Conservation (phyloP, 2,113 vertebrate species). For the Colossoma macropomum region DNA sequence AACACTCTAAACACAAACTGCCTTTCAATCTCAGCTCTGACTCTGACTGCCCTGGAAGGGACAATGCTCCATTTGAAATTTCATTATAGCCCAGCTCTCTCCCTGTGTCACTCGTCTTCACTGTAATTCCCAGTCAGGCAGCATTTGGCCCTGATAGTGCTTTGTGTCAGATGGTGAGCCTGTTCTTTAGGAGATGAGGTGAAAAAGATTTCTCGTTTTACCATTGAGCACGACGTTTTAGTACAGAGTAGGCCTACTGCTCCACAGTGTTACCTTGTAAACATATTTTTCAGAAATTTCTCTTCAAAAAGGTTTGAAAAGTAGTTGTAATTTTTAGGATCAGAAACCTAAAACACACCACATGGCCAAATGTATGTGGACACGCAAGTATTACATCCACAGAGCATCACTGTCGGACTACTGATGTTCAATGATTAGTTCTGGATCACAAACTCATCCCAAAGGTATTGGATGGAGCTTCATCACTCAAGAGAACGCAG, state of each 20-base stretch:
- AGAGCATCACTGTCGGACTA: too few species aligned
- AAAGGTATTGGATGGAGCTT: too few species aligned
- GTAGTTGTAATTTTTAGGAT: not conserved
- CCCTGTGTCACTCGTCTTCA: slow-evolving; percentile 33
- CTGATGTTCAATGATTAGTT: too few species aligned
- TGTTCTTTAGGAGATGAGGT: slow-evolving; percentile 31
- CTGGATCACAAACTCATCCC: too few species aligned
- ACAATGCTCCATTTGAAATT: slow-evolving; percentile 39
- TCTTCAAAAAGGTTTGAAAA: not conserved
- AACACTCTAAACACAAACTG: not conserved
- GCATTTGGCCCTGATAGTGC: slow-evolving; percentile 8
- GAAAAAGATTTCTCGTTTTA: not conserved
- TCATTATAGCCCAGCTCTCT: slow-evolving; percentile 39
- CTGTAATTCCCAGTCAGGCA: slow-evolving; percentile 25
- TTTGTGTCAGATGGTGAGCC: slow-evolving; percentile 35
- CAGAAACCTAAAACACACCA: not conserved
- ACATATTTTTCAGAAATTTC: not conserved
- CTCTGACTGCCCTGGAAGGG: not conserved
- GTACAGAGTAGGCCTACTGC: not conserved
- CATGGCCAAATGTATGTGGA: too few species aligned
- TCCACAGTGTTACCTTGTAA: not conserved
- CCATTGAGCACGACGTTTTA: not conserved
- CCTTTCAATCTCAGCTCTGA: slow-evolving; percentile 29
- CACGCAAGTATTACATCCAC: too few species aligned
- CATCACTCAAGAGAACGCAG: too few species aligned